A percentile compares a stretch with the other conserved stretches of the same genome.
Evolutionary conservation across 2,888 invertebrate genomes (phyloP).

Genomic region (Dryadula phaetusa): DNA sequence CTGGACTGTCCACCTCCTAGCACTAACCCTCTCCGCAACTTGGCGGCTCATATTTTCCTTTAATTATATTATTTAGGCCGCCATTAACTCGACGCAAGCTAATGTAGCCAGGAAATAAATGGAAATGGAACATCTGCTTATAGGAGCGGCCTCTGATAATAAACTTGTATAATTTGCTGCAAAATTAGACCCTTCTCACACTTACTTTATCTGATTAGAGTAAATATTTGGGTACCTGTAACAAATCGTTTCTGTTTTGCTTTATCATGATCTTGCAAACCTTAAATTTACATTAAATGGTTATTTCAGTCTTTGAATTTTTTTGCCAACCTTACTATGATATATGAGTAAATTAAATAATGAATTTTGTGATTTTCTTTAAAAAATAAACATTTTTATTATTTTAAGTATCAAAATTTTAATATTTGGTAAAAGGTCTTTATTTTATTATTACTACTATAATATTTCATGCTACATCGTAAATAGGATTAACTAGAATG

Average conservation of each 20-base stretch:
- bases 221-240: constrained; percentile 17
- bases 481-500: too few relatives aligned
- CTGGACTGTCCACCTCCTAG: not conserved
- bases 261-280: constrained; percentile 7
- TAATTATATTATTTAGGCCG: constrained; percentile 43
- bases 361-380: not conserved
- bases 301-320: not conserved
- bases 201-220: constrained; percentile 23
- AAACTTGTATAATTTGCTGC: constrained; percentile 31
- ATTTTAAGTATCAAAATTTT: too few relatives aligned
- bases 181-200: constrained; percentile 23
- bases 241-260: constrained; percentile 5
- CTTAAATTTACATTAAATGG: constrained; percentile 1
- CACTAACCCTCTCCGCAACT: constrained; percentile 20
- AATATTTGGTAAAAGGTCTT: too few relatives aligned
- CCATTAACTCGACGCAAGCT: constrained; percentile 36
- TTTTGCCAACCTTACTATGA: not conserved
- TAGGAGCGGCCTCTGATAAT: constrained; percentile 31
- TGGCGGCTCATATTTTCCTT: constrained; percentile 45
- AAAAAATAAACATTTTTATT: not conserved
- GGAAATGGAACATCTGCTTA: constrained; percentile 44
- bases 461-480: too few relatives aligned
- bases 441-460: too few relatives aligned
- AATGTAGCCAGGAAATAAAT: constrained; percentile 33
- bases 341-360: not conserved